phyloP scores from a whole-genome alignment of 2,797 vertebrate species.

The Gallirallus australis region DNA sequence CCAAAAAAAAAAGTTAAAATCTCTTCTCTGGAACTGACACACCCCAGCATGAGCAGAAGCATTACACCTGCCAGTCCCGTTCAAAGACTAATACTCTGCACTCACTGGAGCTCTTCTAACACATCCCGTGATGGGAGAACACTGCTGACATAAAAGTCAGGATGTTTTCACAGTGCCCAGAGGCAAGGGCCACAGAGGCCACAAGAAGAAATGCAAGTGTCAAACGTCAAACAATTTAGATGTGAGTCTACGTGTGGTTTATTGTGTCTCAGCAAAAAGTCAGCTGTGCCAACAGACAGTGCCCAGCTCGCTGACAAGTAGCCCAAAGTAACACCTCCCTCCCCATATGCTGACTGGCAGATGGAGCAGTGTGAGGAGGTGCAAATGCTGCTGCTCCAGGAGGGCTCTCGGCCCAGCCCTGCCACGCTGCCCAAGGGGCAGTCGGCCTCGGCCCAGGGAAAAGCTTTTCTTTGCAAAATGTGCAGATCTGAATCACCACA shows the following conservation, averaged over 20 bases:
- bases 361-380: rapidly evolving
- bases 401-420: background rate
- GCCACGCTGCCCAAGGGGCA: background rate
- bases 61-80: rapidly evolving
- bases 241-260: background rate
- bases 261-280: background rate
- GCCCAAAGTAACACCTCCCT: background rate
- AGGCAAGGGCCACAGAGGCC: background rate
- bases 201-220: background rate
- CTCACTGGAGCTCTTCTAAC: background rate
- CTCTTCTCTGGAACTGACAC: background rate
- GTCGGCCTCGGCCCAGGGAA: rapidly evolving
- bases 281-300: background rate
- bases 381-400: background rate
- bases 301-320: background rate
- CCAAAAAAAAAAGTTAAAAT: background rate
- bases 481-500: background rate
- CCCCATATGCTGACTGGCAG: background rate
- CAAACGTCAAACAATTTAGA: background rate
- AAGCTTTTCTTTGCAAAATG: background rate
- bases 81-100: background rate
- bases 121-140: background rate
- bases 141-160: rapidly evolving
- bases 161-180: background rate
- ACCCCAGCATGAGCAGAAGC: rapidly evolving